Conservation (phyloP, 2,113 vertebrate genomes). For the Hassar affinis region DNA sequence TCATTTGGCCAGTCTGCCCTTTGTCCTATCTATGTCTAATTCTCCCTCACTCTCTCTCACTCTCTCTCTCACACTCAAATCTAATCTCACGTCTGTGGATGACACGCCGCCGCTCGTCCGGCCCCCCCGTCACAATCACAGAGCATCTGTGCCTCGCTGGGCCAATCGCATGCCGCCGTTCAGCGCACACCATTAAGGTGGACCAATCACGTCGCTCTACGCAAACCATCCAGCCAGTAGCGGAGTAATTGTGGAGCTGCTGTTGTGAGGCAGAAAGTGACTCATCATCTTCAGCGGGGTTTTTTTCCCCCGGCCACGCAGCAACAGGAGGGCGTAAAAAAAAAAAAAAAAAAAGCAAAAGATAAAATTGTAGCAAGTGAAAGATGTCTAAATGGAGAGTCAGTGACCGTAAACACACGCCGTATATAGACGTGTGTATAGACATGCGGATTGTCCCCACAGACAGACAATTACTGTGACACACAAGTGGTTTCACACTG, state of each 20-base stretch:
- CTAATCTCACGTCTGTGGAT: conserved; percentile 14
- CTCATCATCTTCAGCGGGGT: conserved; percentile 41
- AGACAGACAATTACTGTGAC: neutral
- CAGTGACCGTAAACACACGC: neutral
- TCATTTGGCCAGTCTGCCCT: neutral
- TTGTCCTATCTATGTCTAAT: conserved; percentile 1
- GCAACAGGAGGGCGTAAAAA: conserved; percentile 30
- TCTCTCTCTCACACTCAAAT: neutral
- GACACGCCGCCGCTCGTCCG: conserved; percentile 1
- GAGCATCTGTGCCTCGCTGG: conserved; percentile 8
- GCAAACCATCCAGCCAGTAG: conserved; percentile 35
- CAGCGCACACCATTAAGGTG: conserved; percentile 2
- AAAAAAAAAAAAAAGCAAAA: neutral
- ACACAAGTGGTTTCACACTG: neutral
- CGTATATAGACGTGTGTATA: neutral
- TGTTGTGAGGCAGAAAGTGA: conserved; percentile 49
- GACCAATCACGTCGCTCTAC: conserved; percentile 1
- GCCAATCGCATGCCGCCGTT: conserved; percentile 24
- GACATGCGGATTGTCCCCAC: neutral
- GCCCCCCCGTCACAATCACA: conserved; percentile 19
- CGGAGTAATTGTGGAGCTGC: conserved; percentile 34
- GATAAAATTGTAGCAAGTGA: neutral
- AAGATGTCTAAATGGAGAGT: neutral
- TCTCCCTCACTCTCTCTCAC: neutral
- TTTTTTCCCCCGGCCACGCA: conserved; percentile 26